Percentiles rank a stretch among this genome's conserved stretches.
Evolutionary conservation across 2,113 vertebrate genomes (phyloP).

Genomic region (Atherinomorus stipes): DNA sequence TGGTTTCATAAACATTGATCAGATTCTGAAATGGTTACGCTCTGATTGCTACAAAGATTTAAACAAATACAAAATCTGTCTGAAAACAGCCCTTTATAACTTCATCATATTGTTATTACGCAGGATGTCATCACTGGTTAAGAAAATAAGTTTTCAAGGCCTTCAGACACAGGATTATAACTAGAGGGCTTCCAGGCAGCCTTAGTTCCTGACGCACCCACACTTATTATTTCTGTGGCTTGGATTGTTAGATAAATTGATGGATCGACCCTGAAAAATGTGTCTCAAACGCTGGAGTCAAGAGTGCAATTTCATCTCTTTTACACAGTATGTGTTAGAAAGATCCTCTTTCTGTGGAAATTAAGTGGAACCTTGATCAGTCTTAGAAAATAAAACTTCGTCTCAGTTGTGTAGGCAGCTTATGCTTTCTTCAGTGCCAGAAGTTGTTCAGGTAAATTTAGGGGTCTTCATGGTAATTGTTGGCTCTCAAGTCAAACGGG

Average conservation of each 20-base stretch:
- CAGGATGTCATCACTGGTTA: constrained; percentile 14
- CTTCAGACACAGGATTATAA: constrained; percentile 17
- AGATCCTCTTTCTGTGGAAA: constrained; percentile 9
- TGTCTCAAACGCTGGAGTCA: constrained; percentile 21
- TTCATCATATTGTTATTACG: constrained; percentile 17
- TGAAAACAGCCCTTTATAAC: constrained; percentile 4
- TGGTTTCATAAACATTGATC: not conserved
- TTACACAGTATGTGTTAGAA: constrained; percentile 19
- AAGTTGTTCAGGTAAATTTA: constrained; percentile 8
- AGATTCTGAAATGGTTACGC: constrained; percentile 11
- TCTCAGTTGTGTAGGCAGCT: constrained; percentile 2
- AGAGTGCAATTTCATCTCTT: constrained; percentile 29
- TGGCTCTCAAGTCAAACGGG: not conserved
- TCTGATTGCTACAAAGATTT: not conserved
- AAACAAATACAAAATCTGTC: constrained; percentile 12
- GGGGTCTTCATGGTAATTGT: not conserved
- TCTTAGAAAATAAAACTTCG: constrained; percentile 30
- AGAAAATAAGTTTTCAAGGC: constrained; percentile 39
- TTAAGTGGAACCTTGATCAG: constrained; percentile 44
- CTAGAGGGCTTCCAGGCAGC: constrained; percentile 10
- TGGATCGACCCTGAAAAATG: constrained; percentile 35
- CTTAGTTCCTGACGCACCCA: constrained; percentile 6
- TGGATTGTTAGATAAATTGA: constrained; percentile 32
- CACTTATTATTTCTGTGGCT: constrained; percentile 20
- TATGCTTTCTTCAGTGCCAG: not conserved